These are phyloP conservation scores for Leptodactylus fallax DNA, from an alignment of 2,797 vertebrate species.

Conservation along the genomic window DNA sequence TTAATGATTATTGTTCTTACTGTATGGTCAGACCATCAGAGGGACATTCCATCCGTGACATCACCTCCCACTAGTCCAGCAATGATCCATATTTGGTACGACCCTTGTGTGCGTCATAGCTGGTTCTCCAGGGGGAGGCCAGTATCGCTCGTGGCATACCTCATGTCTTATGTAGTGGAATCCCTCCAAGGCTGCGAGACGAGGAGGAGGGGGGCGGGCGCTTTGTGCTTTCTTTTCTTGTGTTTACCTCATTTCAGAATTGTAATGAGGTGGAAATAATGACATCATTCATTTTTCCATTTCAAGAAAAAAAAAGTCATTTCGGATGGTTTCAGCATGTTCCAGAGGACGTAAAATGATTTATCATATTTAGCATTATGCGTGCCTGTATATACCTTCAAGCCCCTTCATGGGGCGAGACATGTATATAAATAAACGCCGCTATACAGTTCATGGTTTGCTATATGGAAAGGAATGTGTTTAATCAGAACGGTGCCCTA, in stretches of 20 bases:
- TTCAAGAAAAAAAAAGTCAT: constrained; percentile 22
- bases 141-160: constrained; percentile 60
- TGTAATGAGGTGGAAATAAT: constrained; percentile 51
- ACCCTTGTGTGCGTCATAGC: constrained; percentile 70
- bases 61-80: constrained; percentile 64
- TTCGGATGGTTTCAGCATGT: constrained; percentile 39
- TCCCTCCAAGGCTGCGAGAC: constrained; percentile 45
- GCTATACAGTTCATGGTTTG: constrained; percentile 17
- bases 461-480: constrained; percentile 41
- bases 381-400: neutral
- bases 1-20: neutral
- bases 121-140: constrained; percentile 48
- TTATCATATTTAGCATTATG: constrained; percentile 24
- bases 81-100: constrained; percentile 74
- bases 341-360: constrained; percentile 9
- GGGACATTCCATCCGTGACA: constrained; percentile 29
- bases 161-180: constrained; percentile 62
- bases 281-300: constrained; percentile 51
- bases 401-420: neutral
- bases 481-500: constrained; percentile 19
- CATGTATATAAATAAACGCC: constrained; percentile 20
- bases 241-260: constrained; percentile 49
- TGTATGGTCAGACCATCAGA: constrained; percentile 17
- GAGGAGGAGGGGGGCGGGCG: neutral
- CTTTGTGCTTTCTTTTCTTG: constrained; percentile 30